Conservation (phyloP, 2,888 invertebrate species). For the Bruchidius siliquastri region DNA sequence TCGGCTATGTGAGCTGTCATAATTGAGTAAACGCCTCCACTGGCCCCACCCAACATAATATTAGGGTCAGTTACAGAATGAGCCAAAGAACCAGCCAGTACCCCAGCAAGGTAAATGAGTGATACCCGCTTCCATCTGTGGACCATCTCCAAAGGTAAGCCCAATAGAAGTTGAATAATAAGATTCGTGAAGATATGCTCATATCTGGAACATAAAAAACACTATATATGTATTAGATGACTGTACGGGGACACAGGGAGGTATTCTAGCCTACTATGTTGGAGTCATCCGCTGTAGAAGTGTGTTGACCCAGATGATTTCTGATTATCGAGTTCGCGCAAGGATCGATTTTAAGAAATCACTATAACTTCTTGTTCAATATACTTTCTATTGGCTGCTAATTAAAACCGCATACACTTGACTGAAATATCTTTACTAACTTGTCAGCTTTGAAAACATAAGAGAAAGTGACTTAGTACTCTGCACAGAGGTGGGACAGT, state of each 20-base stretch:
- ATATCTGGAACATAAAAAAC: slow-evolving; percentile 52
- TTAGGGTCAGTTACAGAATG: slow-evolving; percentile 77
- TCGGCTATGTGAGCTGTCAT: slow-evolving; percentile 91
- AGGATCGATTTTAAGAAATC: too few relatives aligned
- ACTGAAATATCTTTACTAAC: too few relatives aligned
- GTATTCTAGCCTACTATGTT: too few relatives aligned
- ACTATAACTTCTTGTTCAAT: too few relatives aligned
- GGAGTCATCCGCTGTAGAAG: too few relatives aligned
- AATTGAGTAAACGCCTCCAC: slow-evolving; percentile 91
- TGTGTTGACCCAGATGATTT: too few relatives aligned
- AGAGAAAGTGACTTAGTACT: neutral
- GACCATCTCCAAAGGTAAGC: slow-evolving; percentile 93
- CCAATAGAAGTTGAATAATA: slow-evolving; percentile 86
- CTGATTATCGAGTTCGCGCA: too few relatives aligned
- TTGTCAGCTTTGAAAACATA: too few relatives aligned
- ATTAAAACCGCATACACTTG: too few relatives aligned
- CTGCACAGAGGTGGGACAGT: neutral
- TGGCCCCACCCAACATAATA: slow-evolving; percentile 86
- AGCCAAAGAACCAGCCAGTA: slow-evolving; percentile 78
- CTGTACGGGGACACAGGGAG: too few relatives aligned
- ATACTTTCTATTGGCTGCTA: too few relatives aligned
- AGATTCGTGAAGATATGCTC: slow-evolving; percentile 88
- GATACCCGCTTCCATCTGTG: slow-evolving; percentile 93
- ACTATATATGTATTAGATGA: neutral
- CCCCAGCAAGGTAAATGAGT: slow-evolving; percentile 79